Evolutionary conservation across 1,140 invertebrate genomes (phyloP).

Genomic region (Aethina tumida): DNA sequence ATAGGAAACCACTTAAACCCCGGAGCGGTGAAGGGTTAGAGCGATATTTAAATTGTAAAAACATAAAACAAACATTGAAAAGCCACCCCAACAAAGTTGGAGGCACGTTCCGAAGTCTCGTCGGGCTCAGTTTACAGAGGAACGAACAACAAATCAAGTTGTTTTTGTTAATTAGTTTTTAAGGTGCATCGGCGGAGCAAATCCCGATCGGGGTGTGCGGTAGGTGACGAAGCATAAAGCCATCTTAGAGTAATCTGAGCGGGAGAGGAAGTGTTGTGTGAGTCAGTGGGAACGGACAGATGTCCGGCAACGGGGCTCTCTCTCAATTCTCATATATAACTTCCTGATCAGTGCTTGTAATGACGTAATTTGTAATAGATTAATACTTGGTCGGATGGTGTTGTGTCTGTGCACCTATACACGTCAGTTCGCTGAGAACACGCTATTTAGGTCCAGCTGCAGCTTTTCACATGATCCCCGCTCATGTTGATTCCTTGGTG

Average conservation of each 20-base stretch:
- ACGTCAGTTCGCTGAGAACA: conserved; percentile 21
- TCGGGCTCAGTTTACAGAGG: conserved; percentile 9
- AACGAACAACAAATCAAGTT: conserved; percentile 9
- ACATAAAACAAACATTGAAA: conserved; percentile 18
- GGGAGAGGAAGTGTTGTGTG: conserved; percentile 19
- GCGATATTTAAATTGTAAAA: conserved; percentile 11
- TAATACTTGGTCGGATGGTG: conserved; percentile 27
- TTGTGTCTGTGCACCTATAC: conserved; percentile 14
- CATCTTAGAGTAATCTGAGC: conserved; percentile 18
- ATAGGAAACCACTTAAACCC: no score
- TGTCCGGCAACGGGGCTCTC: conserved; percentile 10
- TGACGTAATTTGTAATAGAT: conserved; percentile 32
- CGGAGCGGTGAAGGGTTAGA: conserved; percentile 12
- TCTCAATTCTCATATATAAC: conserved; percentile 24
- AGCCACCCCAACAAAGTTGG: conserved; percentile 6
- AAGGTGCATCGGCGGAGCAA: no score
- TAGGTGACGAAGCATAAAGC: conserved; percentile 4
- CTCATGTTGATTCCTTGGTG: neutral
- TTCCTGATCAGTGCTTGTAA: conserved; percentile 30
- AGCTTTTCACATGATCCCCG: conserved; percentile 19
- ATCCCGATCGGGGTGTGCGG: conserved; percentile 1
- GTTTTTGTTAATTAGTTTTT: no score
- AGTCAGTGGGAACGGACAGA: conserved; percentile 29
- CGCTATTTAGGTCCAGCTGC: conserved; percentile 22
- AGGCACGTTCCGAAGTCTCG: conserved; percentile 9